phyloP scores from a whole-genome alignment of 2,888 invertebrate genomes.

The Platynereis dumerilii region DNA sequence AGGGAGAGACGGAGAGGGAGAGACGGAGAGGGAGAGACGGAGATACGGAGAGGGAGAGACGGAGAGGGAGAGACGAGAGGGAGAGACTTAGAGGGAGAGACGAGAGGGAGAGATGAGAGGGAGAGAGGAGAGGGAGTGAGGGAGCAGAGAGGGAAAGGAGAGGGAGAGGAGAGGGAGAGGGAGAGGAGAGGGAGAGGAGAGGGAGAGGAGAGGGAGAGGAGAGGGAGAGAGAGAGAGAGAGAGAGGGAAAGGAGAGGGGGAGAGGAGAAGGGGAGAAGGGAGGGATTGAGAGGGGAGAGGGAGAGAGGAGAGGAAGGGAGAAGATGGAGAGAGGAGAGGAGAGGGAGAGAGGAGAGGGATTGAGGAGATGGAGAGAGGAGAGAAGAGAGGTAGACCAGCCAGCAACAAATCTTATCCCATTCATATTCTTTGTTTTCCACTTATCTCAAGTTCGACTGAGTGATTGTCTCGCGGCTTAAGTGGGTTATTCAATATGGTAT shows the following conservation, averaged over 20 bases:
- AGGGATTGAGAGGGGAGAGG: neutral
- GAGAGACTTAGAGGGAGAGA: neutral
- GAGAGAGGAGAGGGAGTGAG: neutral
- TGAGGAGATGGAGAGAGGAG: too few relatives aligned
- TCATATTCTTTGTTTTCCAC: too few relatives aligned
- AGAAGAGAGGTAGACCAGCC: too few relatives aligned
- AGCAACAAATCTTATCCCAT: too few relatives aligned
- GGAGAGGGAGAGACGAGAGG: constrained; percentile 10
- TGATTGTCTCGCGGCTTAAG: too few relatives aligned
- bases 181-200: constrained; percentile 37
- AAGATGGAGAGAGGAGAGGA: constrained; percentile 46
- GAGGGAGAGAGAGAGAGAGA: constrained; percentile 65
- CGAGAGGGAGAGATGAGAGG: neutral
- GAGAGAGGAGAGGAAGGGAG: constrained; percentile 39
- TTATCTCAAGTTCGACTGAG: too few relatives aligned
- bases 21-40: constrained; percentile 47
- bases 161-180: constrained; percentile 36
- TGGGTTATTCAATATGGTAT: too few relatives aligned
- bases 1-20: too few relatives aligned
- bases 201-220: constrained; percentile 53
- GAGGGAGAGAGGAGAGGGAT: constrained; percentile 44
- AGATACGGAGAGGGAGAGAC: constrained; percentile 6
- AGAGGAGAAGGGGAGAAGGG: neutral
- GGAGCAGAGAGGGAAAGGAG: neutral
- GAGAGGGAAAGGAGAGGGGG: constrained; percentile 35